A percentile compares a stretch with the other conserved stretches of the same genome.
phyloP scores from a whole-genome alignment of 2,113 vertebrate genomes.

The Malurus cyaneus region DNA sequence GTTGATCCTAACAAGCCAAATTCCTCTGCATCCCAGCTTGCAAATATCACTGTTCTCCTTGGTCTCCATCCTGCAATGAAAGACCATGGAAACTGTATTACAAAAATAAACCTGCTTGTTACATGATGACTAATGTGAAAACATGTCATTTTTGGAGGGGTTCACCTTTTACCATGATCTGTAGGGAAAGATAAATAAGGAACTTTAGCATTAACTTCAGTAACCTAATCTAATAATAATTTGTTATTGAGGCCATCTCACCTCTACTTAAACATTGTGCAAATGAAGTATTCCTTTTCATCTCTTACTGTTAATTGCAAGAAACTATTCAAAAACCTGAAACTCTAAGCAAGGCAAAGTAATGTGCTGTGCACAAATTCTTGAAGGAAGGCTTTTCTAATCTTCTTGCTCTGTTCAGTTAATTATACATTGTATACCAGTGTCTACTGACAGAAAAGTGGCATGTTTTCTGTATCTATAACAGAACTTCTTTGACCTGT shows the following conservation, averaged over 20 bases:
- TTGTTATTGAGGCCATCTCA: background rate
- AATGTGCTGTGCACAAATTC: background rate
- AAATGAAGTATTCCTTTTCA: background rate
- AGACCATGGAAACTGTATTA: background rate
- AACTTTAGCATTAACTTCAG: background rate
- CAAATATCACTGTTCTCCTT: constrained; percentile 91
- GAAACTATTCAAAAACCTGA: background rate
- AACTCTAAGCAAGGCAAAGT: background rate
- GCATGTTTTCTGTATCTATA: background rate
- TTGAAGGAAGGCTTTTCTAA: background rate
- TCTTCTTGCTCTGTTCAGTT: background rate
- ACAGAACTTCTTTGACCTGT: background rate
- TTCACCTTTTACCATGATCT: background rate
- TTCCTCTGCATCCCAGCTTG: constrained; percentile 98
- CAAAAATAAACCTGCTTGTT: background rate
- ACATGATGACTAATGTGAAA: background rate
- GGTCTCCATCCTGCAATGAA: constrained; percentile 87
- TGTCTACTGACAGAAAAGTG: background rate
- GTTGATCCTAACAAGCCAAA: constrained; percentile 94
- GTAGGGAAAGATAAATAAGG: background rate
- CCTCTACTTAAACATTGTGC: background rate
- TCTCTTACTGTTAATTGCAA: background rate
- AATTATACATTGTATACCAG: background rate
- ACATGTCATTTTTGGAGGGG: background rate
- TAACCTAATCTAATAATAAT: background rate